phyloP scores from a whole-genome alignment of 2,797 vertebrate genomes.

The Acanthornis magna region DNA sequence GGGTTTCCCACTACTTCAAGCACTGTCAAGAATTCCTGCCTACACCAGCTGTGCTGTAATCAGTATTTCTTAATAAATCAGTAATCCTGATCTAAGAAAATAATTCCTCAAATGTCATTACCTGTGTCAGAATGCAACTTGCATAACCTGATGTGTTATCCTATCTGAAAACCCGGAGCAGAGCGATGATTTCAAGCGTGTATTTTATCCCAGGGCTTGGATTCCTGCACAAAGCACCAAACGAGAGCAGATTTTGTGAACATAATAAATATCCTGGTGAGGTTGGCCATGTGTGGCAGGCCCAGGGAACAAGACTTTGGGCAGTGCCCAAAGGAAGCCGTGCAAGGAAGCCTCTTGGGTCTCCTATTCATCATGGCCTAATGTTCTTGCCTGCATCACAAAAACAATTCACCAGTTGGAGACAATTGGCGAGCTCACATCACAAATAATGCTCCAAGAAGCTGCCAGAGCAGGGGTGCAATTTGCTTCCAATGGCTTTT shows the following conservation, averaged over 20 bases:
- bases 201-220: neutral
- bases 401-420: neutral
- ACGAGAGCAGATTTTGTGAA: neutral
- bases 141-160: neutral
- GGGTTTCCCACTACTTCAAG: neutral
- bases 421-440: neutral
- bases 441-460: neutral
- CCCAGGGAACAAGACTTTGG: constrained; percentile 8
- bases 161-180: neutral
- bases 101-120: constrained; percentile 1
- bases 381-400: neutral
- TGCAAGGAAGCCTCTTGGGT: constrained; percentile 8
- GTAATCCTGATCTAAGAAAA: constrained; percentile 7
- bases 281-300: neutral
- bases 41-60: neutral
- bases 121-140: constrained; percentile 3
- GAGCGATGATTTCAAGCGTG: neutral
- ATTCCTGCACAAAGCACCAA: neutral
- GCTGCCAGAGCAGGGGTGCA: neutral
- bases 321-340: constrained; percentile 43
- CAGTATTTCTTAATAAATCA: constrained; percentile 33
- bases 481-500: neutral
- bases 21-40: neutral
- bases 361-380: neutral
- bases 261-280: neutral